Evolutionary conservation across 2,113 vertebrate genomes (phyloP), one percentile per base, ranked within the genome.

Genomic region (Nansenia antarctica): DNA sequence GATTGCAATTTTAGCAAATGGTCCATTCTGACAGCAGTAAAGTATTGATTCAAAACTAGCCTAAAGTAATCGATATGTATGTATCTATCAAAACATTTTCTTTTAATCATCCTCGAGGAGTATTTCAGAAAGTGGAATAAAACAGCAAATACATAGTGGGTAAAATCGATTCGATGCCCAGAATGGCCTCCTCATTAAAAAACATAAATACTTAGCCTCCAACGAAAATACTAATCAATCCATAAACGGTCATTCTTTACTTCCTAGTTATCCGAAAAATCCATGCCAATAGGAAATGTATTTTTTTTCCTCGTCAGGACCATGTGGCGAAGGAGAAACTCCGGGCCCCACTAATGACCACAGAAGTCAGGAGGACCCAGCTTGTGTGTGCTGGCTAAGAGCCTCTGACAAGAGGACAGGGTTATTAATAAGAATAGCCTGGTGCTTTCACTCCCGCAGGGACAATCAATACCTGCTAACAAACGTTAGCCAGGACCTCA

Each of bases 381-480:
- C 72, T 67, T 69, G 2, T 52, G 45, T 5, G 18, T 72, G 52
- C n/a, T 61, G 4, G 45, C 2, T 35, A 26, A 39, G 37, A 35
- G 42, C 64, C 61, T 81, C 52, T 72, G 82, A 89, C 85, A 82
- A 62, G 80, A 82, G 84, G 83, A 85, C 83, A 67, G 66, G 82
- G 82, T 55, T 72, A 85, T 88, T 85, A 83, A 82, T 74, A 60
- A 86, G 67, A 79, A 73, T 35, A 47, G 2, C n/a, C 20, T 35
- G 59, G 3, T 20, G 9, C 9, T 27, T 45, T 69, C 59, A 29
- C 66, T 66, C 45, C 72, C 11, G 78, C 59, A 1, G 70, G 58
- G 77, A 72, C 82, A 83, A 87, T 88, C 90, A 84, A 89, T 88
- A 89, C 54, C 82, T 65, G 75, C 82, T 88, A 82, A 86, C 79